phyloP scores from a whole-genome alignment of 2,888 invertebrate species.

The Sesia apiformis region DNA sequence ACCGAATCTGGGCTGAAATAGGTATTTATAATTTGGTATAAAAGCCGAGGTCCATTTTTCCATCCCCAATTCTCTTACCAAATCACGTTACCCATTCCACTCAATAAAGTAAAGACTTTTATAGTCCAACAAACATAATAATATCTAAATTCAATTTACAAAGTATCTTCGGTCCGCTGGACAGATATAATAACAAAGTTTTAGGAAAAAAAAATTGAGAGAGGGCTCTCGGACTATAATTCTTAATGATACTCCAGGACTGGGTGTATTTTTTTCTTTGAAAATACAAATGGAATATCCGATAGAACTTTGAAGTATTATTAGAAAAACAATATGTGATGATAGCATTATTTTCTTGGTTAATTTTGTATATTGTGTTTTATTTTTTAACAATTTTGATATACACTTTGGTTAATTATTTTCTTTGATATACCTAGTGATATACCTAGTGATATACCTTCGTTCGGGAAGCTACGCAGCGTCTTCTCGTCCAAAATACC shows the following conservation, averaged over 20 bases:
- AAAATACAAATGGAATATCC: too few species aligned
- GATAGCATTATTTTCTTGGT: too few species aligned
- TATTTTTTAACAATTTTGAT: too few species aligned
- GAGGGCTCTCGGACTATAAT: background rate
- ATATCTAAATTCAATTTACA: conserved; percentile 38
- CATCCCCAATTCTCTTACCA: conserved; percentile 2
- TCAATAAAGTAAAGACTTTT: conserved; percentile 29
- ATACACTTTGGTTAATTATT: too few species aligned
- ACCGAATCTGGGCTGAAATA: background rate
- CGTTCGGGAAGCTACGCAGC: too few species aligned
- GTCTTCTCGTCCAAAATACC: too few species aligned
- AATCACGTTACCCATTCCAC: conserved; percentile 12
- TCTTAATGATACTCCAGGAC: background rate
- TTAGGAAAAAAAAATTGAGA: conserved; percentile 7
- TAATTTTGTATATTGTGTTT: too few species aligned
- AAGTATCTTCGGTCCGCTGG: conserved; percentile 15
- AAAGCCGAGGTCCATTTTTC: background rate
- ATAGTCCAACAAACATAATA: conserved; percentile 34
- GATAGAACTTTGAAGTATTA: too few species aligned
- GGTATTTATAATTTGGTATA: background rate
- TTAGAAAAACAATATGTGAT: too few species aligned
- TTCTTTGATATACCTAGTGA: too few species aligned
- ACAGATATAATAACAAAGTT: conserved; percentile 24
- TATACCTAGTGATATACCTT: too few species aligned
- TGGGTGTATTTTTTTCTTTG: too few species aligned